phyloP scores from a whole-genome alignment of 1,140 invertebrate species.

The Leptinotarsa defecta region DNA sequence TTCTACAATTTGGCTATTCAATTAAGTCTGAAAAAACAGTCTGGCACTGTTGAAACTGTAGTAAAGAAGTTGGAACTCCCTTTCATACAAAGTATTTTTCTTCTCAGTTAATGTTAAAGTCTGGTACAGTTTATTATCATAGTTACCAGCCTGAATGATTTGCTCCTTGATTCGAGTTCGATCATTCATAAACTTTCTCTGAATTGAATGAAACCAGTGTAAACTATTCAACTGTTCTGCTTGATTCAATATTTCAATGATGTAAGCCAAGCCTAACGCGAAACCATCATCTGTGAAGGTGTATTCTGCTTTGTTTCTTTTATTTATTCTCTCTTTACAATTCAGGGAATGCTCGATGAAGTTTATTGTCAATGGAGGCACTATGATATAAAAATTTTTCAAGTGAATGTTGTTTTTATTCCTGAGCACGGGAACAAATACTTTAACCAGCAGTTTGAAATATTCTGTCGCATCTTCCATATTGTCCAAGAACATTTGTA shows the following conservation, averaged over 20 bases:
- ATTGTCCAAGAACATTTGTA: slow-evolving; percentile 79
- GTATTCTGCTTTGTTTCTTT: slow-evolving; percentile 83
- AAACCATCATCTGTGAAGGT: slow-evolving; percentile 98
- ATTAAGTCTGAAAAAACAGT: slow-evolving; percentile 76
- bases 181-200: slow-evolving; percentile 72
- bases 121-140: slow-evolving; percentile 85
- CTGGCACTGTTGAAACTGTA: slow-evolving; percentile 91
- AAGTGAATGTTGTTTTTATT: slow-evolving; percentile 89
- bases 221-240: slow-evolving; percentile 86
- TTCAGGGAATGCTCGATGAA: slow-evolving; percentile 92
- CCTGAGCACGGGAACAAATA: slow-evolving; percentile 87
- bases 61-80: slow-evolving; percentile 88
- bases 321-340: slow-evolving; percentile 90
- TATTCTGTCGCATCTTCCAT: slow-evolving; percentile 94
- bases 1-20: too few relatives aligned
- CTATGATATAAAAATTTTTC: slow-evolving; percentile 90
- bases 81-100: slow-evolving; percentile 78
- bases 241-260: slow-evolving; percentile 72
- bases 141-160: slow-evolving; percentile 53
- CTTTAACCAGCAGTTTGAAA: slow-evolving; percentile 91
- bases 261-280: slow-evolving; percentile 86
- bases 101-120: slow-evolving; percentile 90
- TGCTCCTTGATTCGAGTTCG: slow-evolving; percentile 63
- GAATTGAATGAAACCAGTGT: slow-evolving; percentile 94
- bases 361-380: slow-evolving; percentile 93